These are phyloP conservation scores for Calcarius ornatus DNA, from an alignment of 2,113 vertebrate species.

Conservation along the genomic window DNA sequence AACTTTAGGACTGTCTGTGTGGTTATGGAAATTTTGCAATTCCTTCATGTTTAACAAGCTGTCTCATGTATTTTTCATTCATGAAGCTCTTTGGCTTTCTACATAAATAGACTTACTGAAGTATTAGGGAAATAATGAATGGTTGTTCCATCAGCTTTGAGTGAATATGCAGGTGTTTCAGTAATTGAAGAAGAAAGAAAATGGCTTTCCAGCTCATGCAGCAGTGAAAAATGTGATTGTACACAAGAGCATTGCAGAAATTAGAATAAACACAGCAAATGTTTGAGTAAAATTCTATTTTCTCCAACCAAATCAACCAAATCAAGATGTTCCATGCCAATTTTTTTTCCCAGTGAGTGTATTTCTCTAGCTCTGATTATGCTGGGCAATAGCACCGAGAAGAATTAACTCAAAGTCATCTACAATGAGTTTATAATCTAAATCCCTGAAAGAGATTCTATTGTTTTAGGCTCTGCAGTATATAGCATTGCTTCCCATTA, in stretches of 20 bases:
- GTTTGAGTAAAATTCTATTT: not conserved
- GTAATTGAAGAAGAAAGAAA: not conserved
- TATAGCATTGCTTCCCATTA: not conserved
- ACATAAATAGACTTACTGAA: not conserved
- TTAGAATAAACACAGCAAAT: not conserved
- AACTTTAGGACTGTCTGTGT: not conserved
- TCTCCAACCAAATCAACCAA: not conserved
- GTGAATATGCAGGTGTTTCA: not conserved
- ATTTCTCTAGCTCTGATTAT: not conserved
- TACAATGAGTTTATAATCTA: not conserved
- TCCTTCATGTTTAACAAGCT: not conserved
- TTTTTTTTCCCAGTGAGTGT: not conserved
- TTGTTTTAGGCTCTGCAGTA: not conserved
- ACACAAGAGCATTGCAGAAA: conserved; percentile 4
- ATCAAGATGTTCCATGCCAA: not conserved
- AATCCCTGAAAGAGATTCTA: not conserved
- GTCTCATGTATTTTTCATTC: not conserved
- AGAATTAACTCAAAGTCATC: not conserved
- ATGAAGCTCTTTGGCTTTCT: not conserved
- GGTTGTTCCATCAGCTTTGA: not conserved
- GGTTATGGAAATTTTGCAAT: not conserved
- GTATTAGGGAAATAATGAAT: not conserved
- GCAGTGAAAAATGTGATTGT: not conserved
- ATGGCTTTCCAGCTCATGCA: not conserved
- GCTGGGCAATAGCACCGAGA: not conserved